Conservation (phyloP, 2,113 vertebrate genomes). For the Apteryx owenii region DNA sequence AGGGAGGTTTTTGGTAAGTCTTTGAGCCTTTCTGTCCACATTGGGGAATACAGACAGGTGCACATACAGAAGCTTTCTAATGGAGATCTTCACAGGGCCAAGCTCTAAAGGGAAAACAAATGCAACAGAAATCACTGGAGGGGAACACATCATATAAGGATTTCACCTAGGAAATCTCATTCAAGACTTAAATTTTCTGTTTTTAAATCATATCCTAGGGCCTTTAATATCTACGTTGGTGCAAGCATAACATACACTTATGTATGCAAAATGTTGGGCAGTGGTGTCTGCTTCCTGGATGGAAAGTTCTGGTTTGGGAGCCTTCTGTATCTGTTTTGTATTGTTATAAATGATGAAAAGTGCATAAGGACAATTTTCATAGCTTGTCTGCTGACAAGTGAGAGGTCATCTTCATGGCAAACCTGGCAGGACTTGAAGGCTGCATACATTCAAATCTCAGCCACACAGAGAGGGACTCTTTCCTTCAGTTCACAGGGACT, state of each 20-base stretch:
- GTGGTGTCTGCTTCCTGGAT: neutral
- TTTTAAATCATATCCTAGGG: neutral
- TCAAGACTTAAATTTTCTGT: neutral
- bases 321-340: neutral
- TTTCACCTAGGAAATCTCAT: constrained; percentile 1
- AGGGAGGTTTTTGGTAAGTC: neutral
- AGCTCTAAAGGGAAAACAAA: neutral
- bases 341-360: neutral
- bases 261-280: neutral
- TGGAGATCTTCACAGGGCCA: neutral
- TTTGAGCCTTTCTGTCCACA: neutral
- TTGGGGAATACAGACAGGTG: neutral
- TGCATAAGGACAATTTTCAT: neutral
- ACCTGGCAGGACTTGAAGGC: neutral
- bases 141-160: neutral
- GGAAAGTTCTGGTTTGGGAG: neutral
- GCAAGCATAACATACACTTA: neutral
- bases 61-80: neutral
- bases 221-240: neutral
- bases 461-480: neutral
- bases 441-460: neutral
- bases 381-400: neutral
- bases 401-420: neutral
- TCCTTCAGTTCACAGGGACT: neutral
- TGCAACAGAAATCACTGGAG: neutral